Percentiles rank a stretch among this genome's conserved stretches.
Conservation (phyloP, 92 coral and sea anemone species). For the Hydrozoanthus gracilis region DNA sequence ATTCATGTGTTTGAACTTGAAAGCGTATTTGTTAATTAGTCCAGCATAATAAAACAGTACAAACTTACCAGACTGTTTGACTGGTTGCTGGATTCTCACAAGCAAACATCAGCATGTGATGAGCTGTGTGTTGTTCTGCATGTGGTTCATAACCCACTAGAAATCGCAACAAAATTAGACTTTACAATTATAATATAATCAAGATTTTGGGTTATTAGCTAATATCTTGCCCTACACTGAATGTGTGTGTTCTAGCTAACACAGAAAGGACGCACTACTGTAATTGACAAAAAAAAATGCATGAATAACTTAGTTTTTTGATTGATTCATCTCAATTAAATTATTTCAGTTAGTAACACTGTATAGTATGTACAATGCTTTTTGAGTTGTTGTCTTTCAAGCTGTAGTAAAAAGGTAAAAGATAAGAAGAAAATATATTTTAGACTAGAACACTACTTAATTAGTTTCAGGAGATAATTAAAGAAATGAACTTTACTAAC, state of each 20-base stretch:
- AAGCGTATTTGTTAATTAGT: too few species aligned
- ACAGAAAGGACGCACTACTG: not conserved
- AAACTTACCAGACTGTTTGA: constrained; percentile 36
- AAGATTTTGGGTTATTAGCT: not conserved
- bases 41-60: not conserved
- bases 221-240: too few species aligned
- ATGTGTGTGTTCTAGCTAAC: not conserved
- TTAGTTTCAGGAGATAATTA: not conserved
- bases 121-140: constrained; percentile 97
- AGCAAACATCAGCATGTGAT: constrained; percentile 96
- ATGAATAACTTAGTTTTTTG: too few species aligned
- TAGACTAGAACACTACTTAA: too few species aligned
- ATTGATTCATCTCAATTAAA: too few species aligned
- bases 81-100: constrained; percentile 64
- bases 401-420: too few species aligned
- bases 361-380: too few species aligned
- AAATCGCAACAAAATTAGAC: not conserved
- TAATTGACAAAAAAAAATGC: too few species aligned
- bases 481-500: constrained; percentile 37
- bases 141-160: constrained; percentile 92
- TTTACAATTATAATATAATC: not conserved
- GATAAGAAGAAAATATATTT: too few species aligned
- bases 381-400: too few species aligned
- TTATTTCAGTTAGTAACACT: too few species aligned
- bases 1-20: too few species aligned